These are phyloP conservation scores for Mya arenaria DNA, from an alignment of 1,140 invertebrate genomes.

Conservation along the genomic window DNA sequence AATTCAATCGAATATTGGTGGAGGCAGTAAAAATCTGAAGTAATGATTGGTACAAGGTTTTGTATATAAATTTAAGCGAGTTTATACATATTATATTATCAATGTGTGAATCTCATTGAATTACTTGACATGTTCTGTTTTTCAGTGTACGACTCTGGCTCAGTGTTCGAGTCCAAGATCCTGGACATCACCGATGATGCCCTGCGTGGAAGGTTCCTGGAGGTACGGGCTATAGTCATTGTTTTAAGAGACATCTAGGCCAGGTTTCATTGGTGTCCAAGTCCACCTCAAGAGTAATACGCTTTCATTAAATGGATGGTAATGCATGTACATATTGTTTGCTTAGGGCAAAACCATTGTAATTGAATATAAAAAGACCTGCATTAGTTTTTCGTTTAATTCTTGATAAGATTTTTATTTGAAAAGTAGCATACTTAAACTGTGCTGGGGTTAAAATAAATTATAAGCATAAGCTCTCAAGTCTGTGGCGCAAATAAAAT, in stretches of 20 bases:
- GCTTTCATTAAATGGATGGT: neutral
- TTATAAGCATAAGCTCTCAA: no score
- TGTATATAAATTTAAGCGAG: no score
- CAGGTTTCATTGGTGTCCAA: neutral
- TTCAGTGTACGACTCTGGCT: slow-evolving; percentile 98
- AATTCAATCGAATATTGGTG: no score
- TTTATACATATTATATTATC: no score
- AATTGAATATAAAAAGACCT: neutral
- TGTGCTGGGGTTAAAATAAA: no score
- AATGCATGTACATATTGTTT: neutral
- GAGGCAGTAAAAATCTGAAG: no score
- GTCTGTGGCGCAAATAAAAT: neutral
- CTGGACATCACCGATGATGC: slow-evolving; percentile 99
- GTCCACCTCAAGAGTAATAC: neutral
- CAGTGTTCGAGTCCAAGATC: slow-evolving; percentile 97
- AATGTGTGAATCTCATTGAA: no score
- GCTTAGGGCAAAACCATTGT: neutral
- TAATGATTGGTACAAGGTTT: no score
- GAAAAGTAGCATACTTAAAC: no score
- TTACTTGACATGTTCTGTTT: slow-evolving; percentile 28
- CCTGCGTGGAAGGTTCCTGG: slow-evolving; percentile 93
- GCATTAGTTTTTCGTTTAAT: neutral
- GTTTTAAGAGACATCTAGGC: neutral
- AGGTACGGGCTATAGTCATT: slow-evolving; percentile 75
- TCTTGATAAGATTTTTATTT: neutral